Evolutionary conservation across 2,113 vertebrate species (phyloP).

Genomic region (Perccottus glenii): DNA sequence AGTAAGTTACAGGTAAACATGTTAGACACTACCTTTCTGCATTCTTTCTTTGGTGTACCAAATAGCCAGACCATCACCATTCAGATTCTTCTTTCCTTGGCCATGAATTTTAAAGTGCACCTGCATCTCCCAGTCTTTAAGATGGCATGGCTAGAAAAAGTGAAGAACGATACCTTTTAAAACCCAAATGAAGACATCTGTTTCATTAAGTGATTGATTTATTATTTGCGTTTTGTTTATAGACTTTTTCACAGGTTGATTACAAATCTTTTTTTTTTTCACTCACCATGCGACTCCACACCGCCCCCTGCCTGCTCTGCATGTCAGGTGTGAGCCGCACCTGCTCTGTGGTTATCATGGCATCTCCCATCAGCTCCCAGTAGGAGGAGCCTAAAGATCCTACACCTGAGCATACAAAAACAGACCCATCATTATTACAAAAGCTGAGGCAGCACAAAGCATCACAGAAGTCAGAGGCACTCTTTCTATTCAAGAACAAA

Average conservation of each 20-base stretch:
- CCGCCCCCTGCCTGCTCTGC: conserved; percentile 94
- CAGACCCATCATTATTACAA: not conserved
- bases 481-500: not conserved
- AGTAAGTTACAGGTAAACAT: not conserved
- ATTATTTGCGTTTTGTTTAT: too few species aligned
- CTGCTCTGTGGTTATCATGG: conserved; percentile 93
- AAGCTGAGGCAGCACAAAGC: conserved; percentile 22
- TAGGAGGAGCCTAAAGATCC: conserved; percentile 87
- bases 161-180: not conserved
- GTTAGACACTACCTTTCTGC: conserved; percentile 84
- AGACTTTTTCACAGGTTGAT: too few species aligned
- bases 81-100: conserved; percentile 96
- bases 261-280: not conserved
- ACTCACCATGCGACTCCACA: conserved; percentile 95
- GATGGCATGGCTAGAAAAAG: conserved; percentile 85
- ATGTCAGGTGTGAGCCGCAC: conserved; percentile 92
- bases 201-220: too few species aligned
- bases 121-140: conserved; percentile 96
- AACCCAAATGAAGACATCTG: too few species aligned
- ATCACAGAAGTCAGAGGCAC: not conserved
- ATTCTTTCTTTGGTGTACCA: conserved; percentile 97
- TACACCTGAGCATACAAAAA: conserved; percentile 79
- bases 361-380: conserved; percentile 93
- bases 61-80: conserved; percentile 91
- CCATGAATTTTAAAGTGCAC: conserved; percentile 97